Conservation (phyloP, 1,140 invertebrate species). For the Dufourea novaeangliae region DNA sequence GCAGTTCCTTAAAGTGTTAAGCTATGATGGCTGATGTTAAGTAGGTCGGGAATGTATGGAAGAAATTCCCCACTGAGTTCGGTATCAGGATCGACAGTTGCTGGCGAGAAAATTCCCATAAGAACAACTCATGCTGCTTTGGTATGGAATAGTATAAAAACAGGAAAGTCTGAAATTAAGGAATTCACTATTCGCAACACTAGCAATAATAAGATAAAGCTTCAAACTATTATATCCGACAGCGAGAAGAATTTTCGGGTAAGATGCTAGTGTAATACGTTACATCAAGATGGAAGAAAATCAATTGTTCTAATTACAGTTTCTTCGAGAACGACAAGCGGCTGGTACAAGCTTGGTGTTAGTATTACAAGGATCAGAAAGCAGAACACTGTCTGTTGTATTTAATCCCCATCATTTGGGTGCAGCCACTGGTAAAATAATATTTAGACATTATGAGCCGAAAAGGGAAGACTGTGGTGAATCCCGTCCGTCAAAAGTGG, state of each 20-base stretch:
- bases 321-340: slow-evolving; percentile 74
- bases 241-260: slow-evolving; percentile 77
- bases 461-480: slow-evolving; percentile 72
- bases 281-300: too few relatives aligned
- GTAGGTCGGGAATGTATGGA: slow-evolving; percentile 70
- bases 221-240: slow-evolving; percentile 77
- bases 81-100: slow-evolving; percentile 69
- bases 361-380: slow-evolving; percentile 79
- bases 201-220: slow-evolving; percentile 79
- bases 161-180: slow-evolving; percentile 79
- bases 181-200: slow-evolving; percentile 81
- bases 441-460: slow-evolving; percentile 78
- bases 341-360: slow-evolving; percentile 68
- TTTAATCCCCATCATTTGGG: slow-evolving; percentile 79
- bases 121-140: slow-evolving; percentile 80
- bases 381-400: slow-evolving; percentile 76
- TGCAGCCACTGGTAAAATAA: slow-evolving; percentile 78
- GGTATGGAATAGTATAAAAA: slow-evolving; percentile 81
- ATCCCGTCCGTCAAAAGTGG: slow-evolving; percentile 70
- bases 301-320: slow-evolving; percentile 65
- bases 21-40: neutral
- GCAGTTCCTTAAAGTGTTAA: neutral
- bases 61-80: slow-evolving; percentile 77
- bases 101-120: slow-evolving; percentile 78
- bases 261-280: neutral